A percentile compares a stretch with the other conserved stretches of the same genome.
phyloP scores from a whole-genome alignment of 1,140 invertebrate species.

The Habropoda laboriosa region DNA sequence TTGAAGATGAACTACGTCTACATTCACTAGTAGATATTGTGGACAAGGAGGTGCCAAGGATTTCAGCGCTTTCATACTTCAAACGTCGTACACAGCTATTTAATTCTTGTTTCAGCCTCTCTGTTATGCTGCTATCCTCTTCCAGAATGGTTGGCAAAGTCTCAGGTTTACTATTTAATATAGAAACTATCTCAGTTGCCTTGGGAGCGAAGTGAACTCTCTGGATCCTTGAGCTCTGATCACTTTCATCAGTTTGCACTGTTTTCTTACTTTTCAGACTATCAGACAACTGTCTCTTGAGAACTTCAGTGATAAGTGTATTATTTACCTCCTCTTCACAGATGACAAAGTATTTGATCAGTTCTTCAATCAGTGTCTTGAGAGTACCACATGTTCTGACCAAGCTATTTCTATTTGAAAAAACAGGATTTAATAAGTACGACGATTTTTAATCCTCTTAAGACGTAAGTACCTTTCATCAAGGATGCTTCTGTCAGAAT shows the following conservation, averaged over 20 bases:
- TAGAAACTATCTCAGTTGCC: conserved; percentile 84
- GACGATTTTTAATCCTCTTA: conserved; percentile 2
- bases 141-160: conserved; percentile 72
- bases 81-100: conserved; percentile 86
- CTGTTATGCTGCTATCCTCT: conserved; percentile 82
- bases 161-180: conserved; percentile 82
- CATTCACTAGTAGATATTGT: conserved; percentile 57
- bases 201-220: conserved; percentile 87
- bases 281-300: conserved; percentile 77
- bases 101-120: conserved; percentile 84
- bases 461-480: conserved; percentile 67
- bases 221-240: conserved; percentile 71
- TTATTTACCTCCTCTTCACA: conserved; percentile 91
- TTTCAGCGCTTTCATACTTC: conserved; percentile 85
- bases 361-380: conserved; percentile 84
- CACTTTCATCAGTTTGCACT: conserved; percentile 28
- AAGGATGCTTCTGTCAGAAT: conserved; percentile 49
- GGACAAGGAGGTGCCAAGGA: conserved; percentile 84
- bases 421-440: conserved; percentile 40
- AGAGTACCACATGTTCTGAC: conserved; percentile 83
- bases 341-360: conserved; percentile 87
- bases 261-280: conserved; percentile 33
- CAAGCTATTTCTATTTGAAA: conserved; percentile 83
- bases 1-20: conserved; percentile 44
- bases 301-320: conserved; percentile 86